These are phyloP conservation scores for Ichneumon xanthorius DNA, from an alignment of 2,888 invertebrate genomes.

Conservation along the genomic window DNA sequence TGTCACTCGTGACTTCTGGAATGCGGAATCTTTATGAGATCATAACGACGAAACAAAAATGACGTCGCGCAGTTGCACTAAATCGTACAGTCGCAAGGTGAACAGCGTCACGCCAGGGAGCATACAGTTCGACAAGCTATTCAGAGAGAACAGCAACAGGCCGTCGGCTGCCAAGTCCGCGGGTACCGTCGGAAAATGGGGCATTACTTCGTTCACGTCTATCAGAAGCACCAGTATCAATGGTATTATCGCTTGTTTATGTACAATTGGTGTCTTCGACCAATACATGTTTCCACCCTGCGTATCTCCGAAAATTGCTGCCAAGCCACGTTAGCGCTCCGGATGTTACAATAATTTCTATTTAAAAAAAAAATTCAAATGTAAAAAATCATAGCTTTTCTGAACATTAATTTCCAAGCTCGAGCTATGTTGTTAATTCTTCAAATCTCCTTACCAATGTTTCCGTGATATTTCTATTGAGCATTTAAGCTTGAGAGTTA, in stretches of 20 bases:
- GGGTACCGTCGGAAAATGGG: conserved; percentile 97
- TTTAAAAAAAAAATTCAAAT: too few relatives aligned
- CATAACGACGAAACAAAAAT: conserved; percentile 74
- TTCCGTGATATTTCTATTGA: too few relatives aligned
- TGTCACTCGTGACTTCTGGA: conserved; percentile 74
- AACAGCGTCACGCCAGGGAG: conserved; percentile 84
- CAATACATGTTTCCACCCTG: neutral
- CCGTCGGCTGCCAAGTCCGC: conserved; percentile 95
- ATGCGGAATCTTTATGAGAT: conserved; percentile 74
- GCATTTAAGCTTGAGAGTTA: too few relatives aligned
- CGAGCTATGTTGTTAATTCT: too few relatives aligned
- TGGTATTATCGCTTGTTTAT: conserved; percentile 85
- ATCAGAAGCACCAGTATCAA: conserved; percentile 91
- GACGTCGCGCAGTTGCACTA: conserved; percentile 83
- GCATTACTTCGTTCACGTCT: conserved; percentile 96
- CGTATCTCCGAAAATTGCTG: neutral
- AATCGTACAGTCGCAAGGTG: conserved; percentile 83
- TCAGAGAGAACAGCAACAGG: conserved; percentile 93
- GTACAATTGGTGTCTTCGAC: neutral
- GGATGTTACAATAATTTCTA: neutral
- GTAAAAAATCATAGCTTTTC: too few relatives aligned
- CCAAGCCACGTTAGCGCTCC: neutral
- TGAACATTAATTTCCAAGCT: too few relatives aligned
- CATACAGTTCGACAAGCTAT: conserved; percentile 89
- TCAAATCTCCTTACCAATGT: too few relatives aligned